Conservation (phyloP, 2,888 invertebrate genomes). For the Ganaspis brasiliensis region DNA sequence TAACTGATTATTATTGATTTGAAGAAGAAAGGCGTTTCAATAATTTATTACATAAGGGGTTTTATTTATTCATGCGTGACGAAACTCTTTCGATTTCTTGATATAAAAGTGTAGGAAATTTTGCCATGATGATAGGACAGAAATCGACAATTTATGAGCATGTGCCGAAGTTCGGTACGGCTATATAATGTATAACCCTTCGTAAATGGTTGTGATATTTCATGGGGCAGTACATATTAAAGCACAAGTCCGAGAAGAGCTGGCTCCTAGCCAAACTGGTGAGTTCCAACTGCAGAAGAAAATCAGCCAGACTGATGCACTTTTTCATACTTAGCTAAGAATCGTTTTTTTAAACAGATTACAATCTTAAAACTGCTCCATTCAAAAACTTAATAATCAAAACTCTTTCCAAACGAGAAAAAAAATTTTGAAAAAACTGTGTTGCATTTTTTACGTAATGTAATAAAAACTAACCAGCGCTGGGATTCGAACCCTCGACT, state of each 20-base stretch:
- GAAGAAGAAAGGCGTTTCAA: background rate
- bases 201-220: constrained; percentile 43
- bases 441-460: too few species aligned
- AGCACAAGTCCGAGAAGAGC: constrained; percentile 34
- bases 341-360: constrained; percentile 5
- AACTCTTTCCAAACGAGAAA: too few species aligned
- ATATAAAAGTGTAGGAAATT: constrained; percentile 36
- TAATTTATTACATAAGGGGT: background rate
- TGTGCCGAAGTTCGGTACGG: constrained; percentile 22
- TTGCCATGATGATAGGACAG: constrained; percentile 35
- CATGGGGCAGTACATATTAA: constrained; percentile 42
- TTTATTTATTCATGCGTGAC: constrained; percentile 14
- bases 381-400: too few species aligned
- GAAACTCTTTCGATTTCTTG: constrained; percentile 13
- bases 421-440: too few species aligned
- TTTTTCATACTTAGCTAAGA: constrained; percentile 23
- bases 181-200: constrained; percentile 43
- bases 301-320: background rate
- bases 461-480: too few species aligned
- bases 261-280: constrained; percentile 26
- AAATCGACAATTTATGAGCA: constrained; percentile 40
- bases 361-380: too few species aligned
- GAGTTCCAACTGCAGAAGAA: constrained; percentile 23
- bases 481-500: too few species aligned
- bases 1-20: background rate